Base-by-base conservation (phyloP, 2,797 vertebrate species). In the Rachycentron canadum region DNA sequence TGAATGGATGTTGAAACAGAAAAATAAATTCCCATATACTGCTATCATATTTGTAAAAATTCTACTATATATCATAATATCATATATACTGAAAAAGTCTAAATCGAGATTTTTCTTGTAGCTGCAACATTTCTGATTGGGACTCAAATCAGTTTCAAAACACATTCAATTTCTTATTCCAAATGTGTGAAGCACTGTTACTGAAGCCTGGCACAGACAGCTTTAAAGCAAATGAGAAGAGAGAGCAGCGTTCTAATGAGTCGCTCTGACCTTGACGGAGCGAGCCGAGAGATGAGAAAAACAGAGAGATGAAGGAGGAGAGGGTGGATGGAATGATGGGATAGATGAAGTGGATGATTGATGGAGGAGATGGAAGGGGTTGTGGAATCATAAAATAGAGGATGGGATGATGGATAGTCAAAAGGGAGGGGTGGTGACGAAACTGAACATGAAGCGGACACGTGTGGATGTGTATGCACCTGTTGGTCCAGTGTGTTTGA, bases 401-500 rank as follows among this genome's bases (percentile, higher is more conserved):
- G 61, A 74, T 11, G 58, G 69, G 59, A 79, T 81, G 79, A 90
- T 41, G 43, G 76, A 87, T 74, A 7, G 67, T 34, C 1, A 2
- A 28, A 65, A 17, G 45, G 60, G 70, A 76, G 52, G 45, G 47
- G n/a, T 9, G 36, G 52, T 26, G 68, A 81, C 78, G 65, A 70
- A 68, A 76, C 28, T 64, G 62, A 67, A 80, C 65, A 63, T 49
- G 73, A 74, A 59, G 59, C 4, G 16, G 52, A 52, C 2, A 23
- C 62, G 30, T 73, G 50, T 50, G 59, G 52, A 45, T 55, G 53
- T 12, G 26, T 38, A 60, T 36, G 40, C 86, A 99, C 98, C 98
- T 98, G 96, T 99, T 99, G 83, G 97, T 97, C 98, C 98, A 99
- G 91, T 99, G 95, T 83, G 97, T 96, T 91, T 97, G 97, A 86